Evolutionary conservation across 2,113 vertebrate genomes (phyloP).

Genomic region (Platysteira castanea): DNA sequence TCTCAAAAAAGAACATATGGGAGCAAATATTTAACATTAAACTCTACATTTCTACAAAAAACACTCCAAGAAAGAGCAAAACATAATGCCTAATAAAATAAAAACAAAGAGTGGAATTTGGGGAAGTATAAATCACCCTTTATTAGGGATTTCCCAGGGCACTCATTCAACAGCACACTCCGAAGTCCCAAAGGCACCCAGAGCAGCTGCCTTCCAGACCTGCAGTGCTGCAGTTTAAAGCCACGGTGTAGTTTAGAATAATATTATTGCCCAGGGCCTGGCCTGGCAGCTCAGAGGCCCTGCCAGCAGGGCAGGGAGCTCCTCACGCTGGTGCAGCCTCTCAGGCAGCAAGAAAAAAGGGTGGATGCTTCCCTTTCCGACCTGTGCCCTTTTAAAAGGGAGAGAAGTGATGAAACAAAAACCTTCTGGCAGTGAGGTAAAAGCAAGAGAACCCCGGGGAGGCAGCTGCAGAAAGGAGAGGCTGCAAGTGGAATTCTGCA

Average conservation of each 20-base stretch:
- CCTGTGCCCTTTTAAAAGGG: neutral
- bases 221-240: neutral
- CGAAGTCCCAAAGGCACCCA: neutral
- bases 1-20: accelerated
- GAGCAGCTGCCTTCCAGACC: neutral
- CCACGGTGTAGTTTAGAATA: neutral
- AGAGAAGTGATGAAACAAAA: neutral
- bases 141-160: neutral
- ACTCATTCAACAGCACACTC: neutral
- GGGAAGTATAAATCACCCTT: neutral
- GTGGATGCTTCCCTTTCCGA: neutral
- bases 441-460: neutral
- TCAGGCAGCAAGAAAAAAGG: neutral
- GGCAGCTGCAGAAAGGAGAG: neutral
- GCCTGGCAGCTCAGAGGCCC: neutral
- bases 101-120: neutral
- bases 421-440: neutral
- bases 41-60: neutral
- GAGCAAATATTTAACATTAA: neutral
- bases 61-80: neutral
- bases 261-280: neutral
- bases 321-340: neutral
- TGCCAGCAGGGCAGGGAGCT: neutral
- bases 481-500: neutral
- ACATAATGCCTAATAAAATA: neutral